phyloP scores from a whole-genome alignment of 2,113 vertebrate genomes.

The Sitta europaea region DNA sequence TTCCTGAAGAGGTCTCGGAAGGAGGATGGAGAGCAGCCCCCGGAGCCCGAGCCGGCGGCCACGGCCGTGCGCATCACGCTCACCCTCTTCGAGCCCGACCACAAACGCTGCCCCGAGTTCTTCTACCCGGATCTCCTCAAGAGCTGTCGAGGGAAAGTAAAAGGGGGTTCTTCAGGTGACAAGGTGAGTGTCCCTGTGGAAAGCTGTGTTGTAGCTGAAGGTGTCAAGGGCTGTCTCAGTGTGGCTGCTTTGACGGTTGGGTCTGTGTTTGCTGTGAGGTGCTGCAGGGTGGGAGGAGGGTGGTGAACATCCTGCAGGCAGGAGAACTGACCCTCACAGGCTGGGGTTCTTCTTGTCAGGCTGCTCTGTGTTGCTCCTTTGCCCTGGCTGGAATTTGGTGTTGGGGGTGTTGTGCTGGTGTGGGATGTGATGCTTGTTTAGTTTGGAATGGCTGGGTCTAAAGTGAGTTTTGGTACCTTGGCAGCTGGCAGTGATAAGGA shows the following conservation, averaged over 20 bases:
- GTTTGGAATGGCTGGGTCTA: background rate
- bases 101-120: slow-evolving; percentile 88
- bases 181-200: slow-evolving; percentile 36
- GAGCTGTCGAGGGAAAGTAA: slow-evolving; percentile 58
- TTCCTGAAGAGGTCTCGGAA: slow-evolving; percentile 68
- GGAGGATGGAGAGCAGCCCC: slow-evolving; percentile 52
- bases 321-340: background rate
- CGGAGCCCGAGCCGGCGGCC: slow-evolving; percentile 55
- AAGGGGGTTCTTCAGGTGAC: slow-evolving; percentile 57
- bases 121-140: slow-evolving; percentile 84
- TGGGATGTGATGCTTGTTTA: rapidly evolving
- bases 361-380: background rate
- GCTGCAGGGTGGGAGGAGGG: background rate
- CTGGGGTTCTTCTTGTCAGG: background rate
- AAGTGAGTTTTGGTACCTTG: background rate
- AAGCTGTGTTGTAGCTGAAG: background rate
- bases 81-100: slow-evolving; percentile 82
- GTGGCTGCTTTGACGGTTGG: rapidly evolving
- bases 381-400: background rate
- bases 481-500: background rate
- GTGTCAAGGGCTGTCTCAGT: background rate
- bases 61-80: slow-evolving; percentile 78
- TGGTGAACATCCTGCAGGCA: background rate
- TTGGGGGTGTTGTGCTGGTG: background rate
- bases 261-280: background rate